Evolutionary conservation across 1,140 invertebrate genomes (phyloP).

Genomic region (Drosophila guanche): DNA sequence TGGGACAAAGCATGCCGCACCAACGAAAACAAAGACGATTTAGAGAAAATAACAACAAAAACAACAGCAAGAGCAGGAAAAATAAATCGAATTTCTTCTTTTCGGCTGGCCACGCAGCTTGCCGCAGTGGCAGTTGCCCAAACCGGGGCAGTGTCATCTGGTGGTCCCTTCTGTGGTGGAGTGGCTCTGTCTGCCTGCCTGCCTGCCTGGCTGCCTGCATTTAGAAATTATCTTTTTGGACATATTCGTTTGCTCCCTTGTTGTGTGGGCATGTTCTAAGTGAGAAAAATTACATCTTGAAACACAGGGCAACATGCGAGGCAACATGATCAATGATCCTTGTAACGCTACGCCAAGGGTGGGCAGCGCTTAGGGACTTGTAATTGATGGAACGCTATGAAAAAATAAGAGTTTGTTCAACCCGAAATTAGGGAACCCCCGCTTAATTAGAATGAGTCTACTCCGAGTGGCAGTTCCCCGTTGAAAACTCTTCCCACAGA

Average conservation of each 20-base stretch:
- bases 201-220: conserved; percentile 14
- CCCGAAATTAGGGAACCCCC: conserved; percentile 15
- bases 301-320: conserved; percentile 26
- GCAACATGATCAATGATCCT: conserved; percentile 40
- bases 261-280: conserved; percentile 52
- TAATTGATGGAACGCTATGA: conserved; percentile 15
- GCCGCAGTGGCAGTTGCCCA: conserved; percentile 44
- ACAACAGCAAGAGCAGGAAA: conserved; percentile 31
- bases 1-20: conserved; percentile 77
- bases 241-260: conserved; percentile 37
- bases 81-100: conserved; percentile 68
- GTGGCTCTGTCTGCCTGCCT: not conserved
- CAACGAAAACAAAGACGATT: conserved; percentile 71
- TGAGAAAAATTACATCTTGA: conserved; percentile 45
- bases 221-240: conserved; percentile 36
- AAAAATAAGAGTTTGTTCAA: conserved; percentile 43
- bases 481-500: too few relatives aligned
- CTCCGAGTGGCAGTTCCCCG: not conserved
- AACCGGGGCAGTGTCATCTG: conserved; percentile 73
- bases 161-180: conserved; percentile 4
- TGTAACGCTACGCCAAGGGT: conserved; percentile 2
- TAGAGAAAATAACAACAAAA: conserved; percentile 59
- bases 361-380: conserved; percentile 1
- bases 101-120: conserved; percentile 31
- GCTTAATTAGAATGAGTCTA: not conserved